Evolutionary conservation across 2,113 vertebrate species (phyloP), one percentile per base, ranked within the genome.

Genomic region (Pholis gunnellus): DNA sequence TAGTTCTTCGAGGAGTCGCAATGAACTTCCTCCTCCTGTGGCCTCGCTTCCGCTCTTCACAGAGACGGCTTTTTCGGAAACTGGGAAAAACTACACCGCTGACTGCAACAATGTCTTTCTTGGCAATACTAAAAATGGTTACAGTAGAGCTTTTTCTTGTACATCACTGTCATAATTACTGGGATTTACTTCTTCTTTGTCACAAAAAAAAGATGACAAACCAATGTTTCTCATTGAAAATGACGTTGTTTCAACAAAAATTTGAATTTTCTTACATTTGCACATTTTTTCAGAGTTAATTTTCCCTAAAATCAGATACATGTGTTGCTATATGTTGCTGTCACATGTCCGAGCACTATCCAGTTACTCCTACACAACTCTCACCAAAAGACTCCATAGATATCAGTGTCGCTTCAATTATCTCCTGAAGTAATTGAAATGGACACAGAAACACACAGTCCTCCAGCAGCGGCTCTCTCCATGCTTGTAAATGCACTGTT

Each of bases 401-500:
- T 31, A n/a, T 61, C 31, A 34, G 42, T 20, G 44, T 63, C 1
- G 6, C 34, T 56, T 63, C 20, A 72, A 40, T 75, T 63, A 79
- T 69, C 63, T 69, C 31, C 80, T 61, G 50, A 76, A 59, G 54
- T 50, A 11, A 60, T 22, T n/a, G 52, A 68, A 52, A 77, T 11
- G 14, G 34, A 66, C 25, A 54, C 42, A 68, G 14, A 57, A 61
- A 63, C 74, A 27, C 6, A 27, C 11, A 40, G 57, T 57, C 46
- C 42, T 59, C 25, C 50, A 63, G 46, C 67, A 0, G 40, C 2
- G 27, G 1, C 50, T 69, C 65, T 54, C 48, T 44, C 75, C 64
- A 44, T 2, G 75, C 1, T 1, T n/a, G 36, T 52, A 17, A 72
- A 77, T 31, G 61, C n/a, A 57, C 18, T 14, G 27, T 50, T 9